phyloP scores from a whole-genome alignment of 2,797 vertebrate species.

The Okamejei kenojei region DNA sequence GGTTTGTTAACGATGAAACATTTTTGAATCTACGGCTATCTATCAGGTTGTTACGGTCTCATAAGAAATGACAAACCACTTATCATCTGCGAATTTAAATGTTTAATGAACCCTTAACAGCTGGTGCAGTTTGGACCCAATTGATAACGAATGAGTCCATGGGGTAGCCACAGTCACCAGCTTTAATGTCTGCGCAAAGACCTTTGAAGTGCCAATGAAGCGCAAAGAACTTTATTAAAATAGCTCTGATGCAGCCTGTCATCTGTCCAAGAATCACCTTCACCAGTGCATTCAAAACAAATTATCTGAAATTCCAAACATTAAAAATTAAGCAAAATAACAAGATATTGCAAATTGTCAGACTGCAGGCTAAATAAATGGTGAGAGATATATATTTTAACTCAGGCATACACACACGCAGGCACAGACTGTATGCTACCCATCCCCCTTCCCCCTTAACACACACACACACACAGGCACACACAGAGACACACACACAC shows the following conservation, averaged over 20 bases:
- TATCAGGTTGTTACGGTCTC: conserved; percentile 30
- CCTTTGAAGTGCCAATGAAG: conserved; percentile 50
- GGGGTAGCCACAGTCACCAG: not conserved
- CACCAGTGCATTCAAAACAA: not conserved
- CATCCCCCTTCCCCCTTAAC: no score
- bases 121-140: conserved; percentile 35
- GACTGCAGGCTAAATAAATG: not conserved
- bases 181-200: conserved; percentile 45
- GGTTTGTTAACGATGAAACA: conserved; percentile 8
- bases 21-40: conserved; percentile 26
- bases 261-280: conserved; percentile 27
- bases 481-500: no score
- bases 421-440: no score
- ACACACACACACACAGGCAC: no score
- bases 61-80: conserved; percentile 29
- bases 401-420: not conserved
- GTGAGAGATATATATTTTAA: not conserved
- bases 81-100: conserved; percentile 35
- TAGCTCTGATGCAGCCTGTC: conserved; percentile 44
- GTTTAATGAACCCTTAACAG: conserved; percentile 38
- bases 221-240: conserved; percentile 48
- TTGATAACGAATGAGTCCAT: conserved; percentile 33
- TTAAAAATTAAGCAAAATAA: not conserved
- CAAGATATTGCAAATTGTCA: not conserved
- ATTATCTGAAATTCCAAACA: not conserved